phyloP scores from a whole-genome alignment of 2,888 invertebrate species.

The Octodonta nipae region DNA sequence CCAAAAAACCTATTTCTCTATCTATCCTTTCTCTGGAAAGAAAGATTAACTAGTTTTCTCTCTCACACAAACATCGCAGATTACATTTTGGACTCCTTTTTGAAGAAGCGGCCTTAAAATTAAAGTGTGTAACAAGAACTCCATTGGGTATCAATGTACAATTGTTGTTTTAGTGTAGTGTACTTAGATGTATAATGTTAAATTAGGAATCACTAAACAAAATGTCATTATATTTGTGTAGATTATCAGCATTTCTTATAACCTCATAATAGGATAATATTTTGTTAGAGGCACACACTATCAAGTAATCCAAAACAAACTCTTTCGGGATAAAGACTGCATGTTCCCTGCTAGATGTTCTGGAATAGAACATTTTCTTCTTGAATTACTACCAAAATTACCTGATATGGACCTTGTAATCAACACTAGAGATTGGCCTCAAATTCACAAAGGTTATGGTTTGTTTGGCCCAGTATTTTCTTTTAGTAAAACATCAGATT shows the following conservation, averaged over 20 bases:
- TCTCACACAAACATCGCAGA: no score
- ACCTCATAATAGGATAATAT: not conserved
- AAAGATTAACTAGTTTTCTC: no score
- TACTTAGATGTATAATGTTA: no score
- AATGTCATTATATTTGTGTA: no score
- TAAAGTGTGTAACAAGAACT: no score
- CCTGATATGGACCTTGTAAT: constrained; percentile 75
- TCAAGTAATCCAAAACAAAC: constrained; percentile 64
- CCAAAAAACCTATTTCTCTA: no score
- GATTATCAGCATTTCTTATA: no score
- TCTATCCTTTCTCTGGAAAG: no score
- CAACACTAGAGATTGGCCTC: constrained; percentile 90
- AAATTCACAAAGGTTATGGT: constrained; percentile 52
- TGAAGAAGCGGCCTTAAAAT: no score
- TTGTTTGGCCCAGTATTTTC: constrained; percentile 74
- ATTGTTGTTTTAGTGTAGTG: no score
- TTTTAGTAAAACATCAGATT: constrained; percentile 80
- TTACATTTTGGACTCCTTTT: no score
- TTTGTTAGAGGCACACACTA: constrained; percentile 56
- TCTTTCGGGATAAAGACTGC: constrained; percentile 73
- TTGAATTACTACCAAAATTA: constrained; percentile 51
- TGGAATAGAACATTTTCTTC: constrained; percentile 80
- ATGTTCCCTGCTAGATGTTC: constrained; percentile 86
- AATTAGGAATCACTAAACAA: no score
- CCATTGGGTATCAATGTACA: not conserved